Evolutionary conservation across 2,113 vertebrate species (phyloP), one percentile per base, ranked within the genome.

Genomic region (Dinomys branickii): DNA sequence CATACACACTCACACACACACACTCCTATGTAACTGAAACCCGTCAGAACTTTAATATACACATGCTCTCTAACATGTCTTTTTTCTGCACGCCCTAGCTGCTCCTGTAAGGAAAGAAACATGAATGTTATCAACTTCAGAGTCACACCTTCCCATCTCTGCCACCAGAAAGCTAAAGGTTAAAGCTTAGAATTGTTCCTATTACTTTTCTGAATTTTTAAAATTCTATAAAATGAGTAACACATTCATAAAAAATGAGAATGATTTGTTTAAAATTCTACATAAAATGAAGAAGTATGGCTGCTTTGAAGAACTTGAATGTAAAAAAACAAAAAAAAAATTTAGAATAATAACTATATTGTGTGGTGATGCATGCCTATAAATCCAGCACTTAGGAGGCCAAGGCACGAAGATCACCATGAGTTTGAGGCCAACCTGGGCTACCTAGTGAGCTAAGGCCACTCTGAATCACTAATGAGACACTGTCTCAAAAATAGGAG

Each of bases 201-300:
- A 30, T 88, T 56, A 88, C 5, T 91, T 77, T 85, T 87, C 44
- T 84, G 4, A 94, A 67, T 86, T 85, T 90, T 89, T 65, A n/a
- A 93, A 95, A 63, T 54, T 85, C 24, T 92, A 78, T 75, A 75
- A 94, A 93, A 75, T 56, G 56, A 95, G 4, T 75, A 86, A 56
- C 30, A 85, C 82, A 41, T 88, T 92, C 38, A 69, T 59, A 88
- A 59, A 52, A 94, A 80, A 94, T n/a, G 33, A 11, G 6, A 77
- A 17, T 12, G 85, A 20, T 65, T 80, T 88, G 87, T 91, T 87
- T 50, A 67, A 59, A 58, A 92, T n/a, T 77, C 38, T 80, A 35
- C 61, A 75, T 75, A 85, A 97, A 54, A 17, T 63, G n/a, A 52
- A 86, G n/a, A 52, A 86, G 30, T 73, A 7, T 35, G 16, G 59